These are phyloP conservation scores for Drosophila kanekoi DNA, from an alignment of 2,888 invertebrate genomes.

Conservation along the genomic window DNA sequence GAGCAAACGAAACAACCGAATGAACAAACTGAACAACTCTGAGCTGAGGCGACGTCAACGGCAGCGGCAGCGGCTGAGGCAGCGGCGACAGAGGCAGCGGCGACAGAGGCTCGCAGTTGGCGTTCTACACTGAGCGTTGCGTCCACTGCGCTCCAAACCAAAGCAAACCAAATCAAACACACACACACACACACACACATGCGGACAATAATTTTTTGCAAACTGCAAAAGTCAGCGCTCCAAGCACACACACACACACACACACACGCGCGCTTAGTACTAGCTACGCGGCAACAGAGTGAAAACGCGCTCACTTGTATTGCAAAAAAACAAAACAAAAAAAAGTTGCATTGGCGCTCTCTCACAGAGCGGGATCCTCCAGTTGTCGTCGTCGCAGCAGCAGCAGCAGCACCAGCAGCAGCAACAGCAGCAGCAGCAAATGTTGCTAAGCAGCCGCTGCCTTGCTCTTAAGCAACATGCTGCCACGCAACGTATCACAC, in stretches of 20 bases:
- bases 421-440: constrained; percentile 16
- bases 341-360: constrained; percentile 45
- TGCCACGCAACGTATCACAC: constrained; percentile 30
- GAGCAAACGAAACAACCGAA: constrained; percentile 82
- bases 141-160: constrained; percentile 74
- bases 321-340: constrained; percentile 17
- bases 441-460: constrained; percentile 45
- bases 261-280: constrained; percentile 5
- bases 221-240: constrained; percentile 58
- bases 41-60: constrained; percentile 51
- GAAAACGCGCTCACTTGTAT: constrained; percentile 46
- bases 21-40: constrained; percentile 71
- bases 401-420: constrained; percentile 9
- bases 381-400: constrained; percentile 20
- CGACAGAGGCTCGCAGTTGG: constrained; percentile 32
- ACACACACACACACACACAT: constrained; percentile 31
- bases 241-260: constrained; percentile 33
- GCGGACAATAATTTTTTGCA: constrained; percentile 44
- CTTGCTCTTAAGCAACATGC: constrained; percentile 48
- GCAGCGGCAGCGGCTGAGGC: constrained; percentile 22
- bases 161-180: constrained; percentile 71
- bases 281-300: constrained; percentile 32
- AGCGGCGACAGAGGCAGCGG: constrained; percentile 19
- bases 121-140: constrained; percentile 38
- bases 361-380: constrained; percentile 58